Percentiles rank a stretch among this genome's conserved stretches.
Conservation (phyloP, 2,888 invertebrate species). For the Cataglyphis albicans region DNA sequence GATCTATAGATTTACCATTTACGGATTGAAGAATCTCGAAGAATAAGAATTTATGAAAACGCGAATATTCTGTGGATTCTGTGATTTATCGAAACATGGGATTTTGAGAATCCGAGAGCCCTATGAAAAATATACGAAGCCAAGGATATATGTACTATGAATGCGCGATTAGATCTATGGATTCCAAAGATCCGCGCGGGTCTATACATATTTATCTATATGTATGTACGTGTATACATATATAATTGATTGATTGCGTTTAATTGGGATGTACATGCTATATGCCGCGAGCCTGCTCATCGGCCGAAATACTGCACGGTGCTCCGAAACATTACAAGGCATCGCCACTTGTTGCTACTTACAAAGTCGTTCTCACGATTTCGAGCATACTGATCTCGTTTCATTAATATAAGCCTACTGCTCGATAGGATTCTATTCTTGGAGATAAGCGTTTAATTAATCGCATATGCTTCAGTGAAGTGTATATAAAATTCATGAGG, state of each 20-base stretch:
- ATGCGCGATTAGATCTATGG: background rate
- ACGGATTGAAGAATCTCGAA: background rate
- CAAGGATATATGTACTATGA: background rate
- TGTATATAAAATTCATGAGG: conserved; percentile 12
- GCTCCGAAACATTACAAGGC: conserved; percentile 63
- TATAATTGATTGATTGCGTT: conserved; percentile 48
- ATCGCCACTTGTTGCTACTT: conserved; percentile 32
- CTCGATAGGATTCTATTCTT: background rate
- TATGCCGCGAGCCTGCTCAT: conserved; percentile 85
- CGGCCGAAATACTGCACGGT: conserved; percentile 85
- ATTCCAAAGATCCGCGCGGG: background rate
- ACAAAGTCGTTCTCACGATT: conserved; percentile 38
- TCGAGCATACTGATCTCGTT: conserved; percentile 29
- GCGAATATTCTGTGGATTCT: conserved; percentile 14
- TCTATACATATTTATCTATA: conserved; percentile 2
- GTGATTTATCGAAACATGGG: background rate
- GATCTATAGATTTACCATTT: background rate
- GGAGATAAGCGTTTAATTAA: background rate
- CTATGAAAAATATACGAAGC: background rate
- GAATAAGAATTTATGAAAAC: background rate
- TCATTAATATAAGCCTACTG: background rate
- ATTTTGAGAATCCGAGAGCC: background rate
- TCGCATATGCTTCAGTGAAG: conserved; percentile 20
- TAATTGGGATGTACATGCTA: conserved; percentile 73
- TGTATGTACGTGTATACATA: conserved; percentile 37